Evolutionary conservation across 2,888 invertebrate genomes (phyloP).

Genomic region (Sacculina carcini): DNA sequence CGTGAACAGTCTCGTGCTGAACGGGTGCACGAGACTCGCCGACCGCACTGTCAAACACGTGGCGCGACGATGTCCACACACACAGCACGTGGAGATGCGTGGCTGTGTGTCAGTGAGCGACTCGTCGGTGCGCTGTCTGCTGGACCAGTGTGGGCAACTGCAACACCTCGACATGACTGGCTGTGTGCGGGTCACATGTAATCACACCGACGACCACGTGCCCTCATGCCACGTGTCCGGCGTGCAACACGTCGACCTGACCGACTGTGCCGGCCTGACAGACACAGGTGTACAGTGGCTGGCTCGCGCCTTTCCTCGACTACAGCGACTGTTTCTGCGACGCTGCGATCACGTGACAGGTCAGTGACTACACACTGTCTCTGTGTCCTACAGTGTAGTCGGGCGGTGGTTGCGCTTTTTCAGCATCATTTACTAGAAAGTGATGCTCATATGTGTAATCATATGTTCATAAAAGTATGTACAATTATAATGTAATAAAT

Average conservation of each 20-base stretch:
- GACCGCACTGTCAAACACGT: conserved; percentile 48
- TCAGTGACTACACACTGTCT: conserved; percentile 21
- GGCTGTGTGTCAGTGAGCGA: conserved; percentile 47
- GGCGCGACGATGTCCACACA: conserved; percentile 49
- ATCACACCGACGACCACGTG: background rate
- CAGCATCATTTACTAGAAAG: too few relatives aligned
- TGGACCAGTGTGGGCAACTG: conserved; percentile 48
- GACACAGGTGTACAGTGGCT: conserved; percentile 59
- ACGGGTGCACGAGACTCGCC: conserved; percentile 40
- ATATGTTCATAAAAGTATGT: too few relatives aligned
- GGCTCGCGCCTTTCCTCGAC: conserved; percentile 59
- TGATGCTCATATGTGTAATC: too few relatives aligned
- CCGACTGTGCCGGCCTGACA: conserved; percentile 59
- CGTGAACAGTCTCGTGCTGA: conserved; percentile 30
- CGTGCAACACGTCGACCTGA: conserved; percentile 51
- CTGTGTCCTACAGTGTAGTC: too few relatives aligned
- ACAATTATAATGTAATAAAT: background rate
- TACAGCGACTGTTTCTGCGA: conserved; percentile 60
- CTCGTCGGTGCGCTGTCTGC: conserved; percentile 45
- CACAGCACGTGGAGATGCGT: conserved; percentile 51
- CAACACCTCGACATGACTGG: conserved; percentile 63
- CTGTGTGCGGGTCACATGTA: conserved; percentile 25
- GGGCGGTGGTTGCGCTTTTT: too few relatives aligned
- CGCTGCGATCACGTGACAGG: conserved; percentile 67
- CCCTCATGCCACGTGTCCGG: background rate